Evolutionary conservation across 2,797 vertebrate genomes (phyloP), one percentile per base, ranked within the genome.

Genomic region (Labeo calbasu): DNA sequence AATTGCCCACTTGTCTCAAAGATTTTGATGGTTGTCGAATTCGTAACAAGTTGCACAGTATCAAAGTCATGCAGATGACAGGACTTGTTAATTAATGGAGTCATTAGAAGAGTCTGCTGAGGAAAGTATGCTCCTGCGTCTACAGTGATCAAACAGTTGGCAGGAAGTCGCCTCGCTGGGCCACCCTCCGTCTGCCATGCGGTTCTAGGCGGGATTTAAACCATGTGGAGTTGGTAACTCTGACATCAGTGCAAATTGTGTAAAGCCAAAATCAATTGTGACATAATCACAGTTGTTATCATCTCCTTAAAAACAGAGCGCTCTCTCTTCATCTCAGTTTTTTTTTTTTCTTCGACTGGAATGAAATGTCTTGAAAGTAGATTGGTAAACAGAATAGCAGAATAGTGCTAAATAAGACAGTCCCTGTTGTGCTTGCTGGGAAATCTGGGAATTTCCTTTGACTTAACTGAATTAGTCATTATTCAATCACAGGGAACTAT

Each of bases 11-110:
- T 89, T 83, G 88, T 91, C 89, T 87, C 88, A 91, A 91, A 89
- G 90, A 92, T 90, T 94, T 89, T 79, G 85, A 90, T 87, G 81
- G 89, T 85, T 91, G 82, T 89, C 88, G 68, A 48, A 92, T 87
- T 86, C 17, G 84, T 84, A 87, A 87, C 86, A 69, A 86, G 32
- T 85, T 78, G 89, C 89, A 88, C 77, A 86, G 89, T 93, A 91
- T 93, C 91, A 92, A 90, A 93, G 91, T 86, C 86, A 88, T 68
- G 88, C 86, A 87, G 83, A 84, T 86, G 84, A 84, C 19, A 4
- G 36, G 50, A 87, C 15, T 85, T 59, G 80, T 61, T 81, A 85
- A 88, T 88, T 82, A 84, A 85, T 80, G 28, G 59, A 55, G 66
- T 82, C 82, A 50, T 57, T 78, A 68, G 50, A 70, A 70, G 85